Percentiles rank a stretch among this genome's conserved stretches.
Evolutionary conservation across 1,140 invertebrate species (phyloP).

Genomic region (Anastatus disparis): DNA sequence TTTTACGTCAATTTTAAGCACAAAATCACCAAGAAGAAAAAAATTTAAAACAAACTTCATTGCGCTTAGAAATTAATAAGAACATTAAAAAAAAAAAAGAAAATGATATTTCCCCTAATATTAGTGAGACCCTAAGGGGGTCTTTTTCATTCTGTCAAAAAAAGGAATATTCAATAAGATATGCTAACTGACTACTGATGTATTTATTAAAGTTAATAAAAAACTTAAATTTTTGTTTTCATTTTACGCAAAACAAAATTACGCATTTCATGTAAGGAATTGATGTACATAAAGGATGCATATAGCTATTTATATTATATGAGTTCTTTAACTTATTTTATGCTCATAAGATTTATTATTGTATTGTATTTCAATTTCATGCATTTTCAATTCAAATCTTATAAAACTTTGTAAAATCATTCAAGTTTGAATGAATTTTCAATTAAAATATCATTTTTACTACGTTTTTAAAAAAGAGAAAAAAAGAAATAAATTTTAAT

Average conservation of each 20-base stretch:
- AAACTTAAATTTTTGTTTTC: background rate
- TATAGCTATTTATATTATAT: constrained; percentile 1
- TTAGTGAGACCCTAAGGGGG: constrained; percentile 30
- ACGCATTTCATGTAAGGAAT: constrained; percentile 18
- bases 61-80: constrained; percentile 1
- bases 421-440: no score
- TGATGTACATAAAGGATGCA: constrained; percentile 24
- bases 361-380: no score
- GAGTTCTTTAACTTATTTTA: no score
- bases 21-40: background rate
- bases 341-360: no score
- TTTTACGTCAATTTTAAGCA: constrained; percentile 18
- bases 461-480: no score
- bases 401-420: no score
- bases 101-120: constrained; percentile 19
- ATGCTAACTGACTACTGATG: no score
- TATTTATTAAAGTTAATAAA: no score
- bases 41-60: constrained; percentile 21
- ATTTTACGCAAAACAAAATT: constrained; percentile 9
- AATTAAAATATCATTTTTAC: no score
- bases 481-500: no score
- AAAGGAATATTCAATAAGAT: no score
- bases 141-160: constrained; percentile 35
- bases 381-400: no score
- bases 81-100: background rate